Evolutionary conservation across 2,888 invertebrate species (phyloP), one percentile per base, ranked within the genome.

Genomic region (Tromatobia lineatoria): DNA sequence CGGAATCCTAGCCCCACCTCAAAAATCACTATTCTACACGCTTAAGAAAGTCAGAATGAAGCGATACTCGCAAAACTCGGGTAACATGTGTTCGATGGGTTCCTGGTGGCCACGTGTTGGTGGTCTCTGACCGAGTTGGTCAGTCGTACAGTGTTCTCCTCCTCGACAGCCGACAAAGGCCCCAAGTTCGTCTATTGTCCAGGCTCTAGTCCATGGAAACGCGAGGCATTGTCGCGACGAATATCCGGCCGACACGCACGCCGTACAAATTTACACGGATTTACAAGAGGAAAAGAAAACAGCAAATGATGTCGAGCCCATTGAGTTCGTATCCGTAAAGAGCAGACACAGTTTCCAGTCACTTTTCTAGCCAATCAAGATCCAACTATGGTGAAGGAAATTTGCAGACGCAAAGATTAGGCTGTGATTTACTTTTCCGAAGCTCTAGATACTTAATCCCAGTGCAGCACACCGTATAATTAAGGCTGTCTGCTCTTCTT

Each of bases 111-210:
- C 90, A 90, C 90, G 90, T 90, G 90, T 88, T 90, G 91, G 91
- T 91, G 91, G 91, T 91, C 91, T 88, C 38, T 13, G 11, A 70
- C 54, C 73, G 45, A 57, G 82, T 66, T 54, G 80, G 76, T 74
- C 42, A 77, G 57, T 75, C 69, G 71, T 23, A 18, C 25, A 47
- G 25, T 13, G 54, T 50, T 15, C 42, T 59, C 64, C 57, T 70
- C 76, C 83, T 86, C 87, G 88, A 85, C 81, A 76, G 89, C 90
- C 90, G 90, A 91, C 90, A 89, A 89, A 90, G 91, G 87, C 38
- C 85, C 74, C 34, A 45, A 70, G 75, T 85, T 88, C 87, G 88
- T 85, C 88, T 82, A 89, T 90, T 91, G 88, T 90, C 70, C 82
- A 85, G 13, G 83, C 85, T 81, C 82, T 85, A 80, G 86, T 84